Evolutionary conservation across 2,888 invertebrate species (phyloP), one percentile per base, ranked within the genome.

Genomic region (Caradrina kadenii): DNA sequence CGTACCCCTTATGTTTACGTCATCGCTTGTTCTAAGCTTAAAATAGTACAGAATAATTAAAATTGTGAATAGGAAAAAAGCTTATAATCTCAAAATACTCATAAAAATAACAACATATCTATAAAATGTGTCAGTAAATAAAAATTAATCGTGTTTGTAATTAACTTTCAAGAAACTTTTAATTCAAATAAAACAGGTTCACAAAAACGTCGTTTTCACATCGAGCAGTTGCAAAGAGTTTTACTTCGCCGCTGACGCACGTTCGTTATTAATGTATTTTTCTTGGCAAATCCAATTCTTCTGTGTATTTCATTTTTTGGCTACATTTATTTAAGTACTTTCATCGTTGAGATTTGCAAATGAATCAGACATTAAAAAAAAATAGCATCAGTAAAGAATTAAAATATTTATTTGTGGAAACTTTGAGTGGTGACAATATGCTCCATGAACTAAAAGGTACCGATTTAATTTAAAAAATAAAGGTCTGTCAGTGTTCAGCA

Each of bases 211-310:
- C 79, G 66, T 69, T 75, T 78, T 82, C 73, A 76, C 71, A 68
- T 61, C 19, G 19, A 61, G 8, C 80, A 79, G 77, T 78, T 72
- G 63, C 70, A 73, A 69, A 75, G 79, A 82, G 82, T 80, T 85
- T 82, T 77, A 80, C 73, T 79, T 69, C 67, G 54, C 64, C 69
- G 65, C 76, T 88, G 89, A 87, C 89, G 87, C 84, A 88, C 81
- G 69, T 63, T 76, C 39, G 79, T 78, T 76, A 76, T 70, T 70
- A 74, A 74, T 76, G 58, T 86, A 72, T 82, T 80, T 82, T 55
- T 78, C 76, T 87, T 86, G 84, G 85, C 83, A 86, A 82, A 75
- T 73, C 65, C 59, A 75, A 59, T 69, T n/a, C 60, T 76, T 64
- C 53, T 69, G 58, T 74, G 73, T 73, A 69, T 73, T 56, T 8